Evolutionary conservation across 2,888 invertebrate species (phyloP).

Genomic region (Philhelius pedissequus): DNA sequence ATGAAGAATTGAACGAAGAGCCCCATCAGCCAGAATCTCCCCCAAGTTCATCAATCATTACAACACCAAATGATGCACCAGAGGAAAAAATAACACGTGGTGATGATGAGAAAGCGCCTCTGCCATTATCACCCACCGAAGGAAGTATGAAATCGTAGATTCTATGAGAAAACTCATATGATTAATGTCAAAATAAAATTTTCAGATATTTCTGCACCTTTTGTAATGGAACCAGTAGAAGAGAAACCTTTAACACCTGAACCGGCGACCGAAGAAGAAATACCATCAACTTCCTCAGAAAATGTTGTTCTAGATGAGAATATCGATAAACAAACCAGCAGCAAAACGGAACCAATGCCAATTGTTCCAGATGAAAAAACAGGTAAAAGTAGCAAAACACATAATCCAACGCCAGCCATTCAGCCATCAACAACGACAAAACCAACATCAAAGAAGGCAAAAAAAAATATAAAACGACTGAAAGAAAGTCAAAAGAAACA

Average conservation of each 20-base stretch:
- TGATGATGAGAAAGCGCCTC: slow-evolving; percentile 1
- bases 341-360: background rate
- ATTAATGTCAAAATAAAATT: slow-evolving; percentile 59
- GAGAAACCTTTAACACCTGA: background rate
- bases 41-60: background rate
- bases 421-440: background rate
- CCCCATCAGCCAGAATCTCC: background rate
- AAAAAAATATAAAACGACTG: slow-evolving; percentile 71
- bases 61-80: slow-evolving; percentile 2
- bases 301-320: slow-evolving; percentile 5
- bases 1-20: slow-evolving; percentile 14
- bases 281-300: slow-evolving; percentile 65
- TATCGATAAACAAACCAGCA: background rate
- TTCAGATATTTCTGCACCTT: slow-evolving; percentile 39
- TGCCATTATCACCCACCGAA: slow-evolving; percentile 8
- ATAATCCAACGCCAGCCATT: background rate
- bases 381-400: background rate
- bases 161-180: slow-evolving; percentile 23
- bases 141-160: slow-evolving; percentile 43
- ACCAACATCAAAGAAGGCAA: slow-evolving; percentile 68
- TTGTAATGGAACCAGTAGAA: background rate
- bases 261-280: slow-evolving; percentile 19
- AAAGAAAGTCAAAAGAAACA: slow-evolving; percentile 74
- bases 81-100: background rate
- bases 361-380: background rate